Base-by-base conservation (phyloP, 2,797 vertebrate genomes). In the Halcyon badia region DNA sequence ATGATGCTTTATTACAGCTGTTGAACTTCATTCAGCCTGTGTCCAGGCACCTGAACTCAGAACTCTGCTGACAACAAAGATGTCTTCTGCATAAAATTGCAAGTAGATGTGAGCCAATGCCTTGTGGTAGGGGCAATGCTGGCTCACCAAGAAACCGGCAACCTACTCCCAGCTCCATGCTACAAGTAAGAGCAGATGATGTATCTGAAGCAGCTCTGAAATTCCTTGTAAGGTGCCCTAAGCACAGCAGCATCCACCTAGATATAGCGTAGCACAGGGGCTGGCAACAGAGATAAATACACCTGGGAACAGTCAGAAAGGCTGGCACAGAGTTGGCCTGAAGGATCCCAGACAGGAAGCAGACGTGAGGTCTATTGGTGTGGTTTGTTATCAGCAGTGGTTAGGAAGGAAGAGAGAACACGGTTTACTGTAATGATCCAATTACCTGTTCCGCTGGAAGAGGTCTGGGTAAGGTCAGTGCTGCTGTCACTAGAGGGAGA, bases 361-460 rank as follows among this genome's bases (percentile, higher is more conserved):
- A 66, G 42, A 41, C 1, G 0, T 1, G 20, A 77, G 39, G 18
- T 41, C 11, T 39, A 0, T 2, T 7, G 66, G 25, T 11, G 19
- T 5, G 39, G 35, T 42, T 1, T 26, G 46, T 12, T 76, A n/a
- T 0, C 54, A 92, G 68, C 56, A 58, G 51, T 3, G 42, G 37
- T 28, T 10, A 46, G 71, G 42, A 77, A 51, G 61, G 48, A 69
- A 70, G 35, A 49, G 41, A 87, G 64, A 85, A 80, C n/a, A 24
- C 3, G n/a, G 33, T 56, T 41, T 69, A 79, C 22, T 3, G 0
- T 28, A 12, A 44, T 1, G 6, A 58, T 30, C 62, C 42, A 24
- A 39, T 81, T 99, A 99, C 99, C 99, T 92, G 99, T 99, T 98
- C 99, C 99, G 15, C 99, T 99, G 84, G 99, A 98, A 95, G 99